Evolutionary conservation across 2,888 invertebrate species (phyloP), one percentile per base, ranked within the genome.

Genomic region (Dinocampus coccinellae): DNA sequence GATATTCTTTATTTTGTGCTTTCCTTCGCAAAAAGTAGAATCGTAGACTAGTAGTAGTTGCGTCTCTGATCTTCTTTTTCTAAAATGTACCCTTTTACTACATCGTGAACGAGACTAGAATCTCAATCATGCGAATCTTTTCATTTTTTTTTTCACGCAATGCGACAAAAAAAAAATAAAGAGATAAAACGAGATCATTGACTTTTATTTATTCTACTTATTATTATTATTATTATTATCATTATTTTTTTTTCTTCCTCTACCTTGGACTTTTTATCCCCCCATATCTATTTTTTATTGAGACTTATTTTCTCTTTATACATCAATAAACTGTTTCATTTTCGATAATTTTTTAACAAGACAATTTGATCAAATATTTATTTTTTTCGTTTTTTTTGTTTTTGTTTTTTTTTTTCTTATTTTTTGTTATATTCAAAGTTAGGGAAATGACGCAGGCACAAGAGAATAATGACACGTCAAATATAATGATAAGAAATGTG

Each of bases 401-500:
- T 16, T 9, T 20, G 10, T 7, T 9, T 58, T 9, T n/a, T 33
- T n/a, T 36, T n/a, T 29, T 29, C 29, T 29, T 7, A 29, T 29
- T 29, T 29, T 4, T 29, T 57, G 57, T 1, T 26, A n/a, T n/a
- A n/a, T n/a, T n/a, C n/a, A n/a, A n/a, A n/a, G n/a, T n/a, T n/a
- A n/a, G n/a, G n/a, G 53, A 53, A 53, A 53, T 29, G 29, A 4
- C 7, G 53, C 3, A 42, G 3, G 11, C 11, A 42, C n/a, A 53
- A 16, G 22, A 2, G 16, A 53, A 10, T 9, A 10, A 53, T 16
- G 22, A 63, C 10, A 53, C 13, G 9, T 29, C 16, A 20, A 22
- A 24, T 57, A 34, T 61, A 10, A 60, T 60, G 29, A 63, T 69
- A 16, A 63, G 39, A 57, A 63, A 16, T 39, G 29, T 63, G 55